A percentile compares a stretch with the other conserved stretches of the same genome.
Evolutionary conservation across 2,888 invertebrate genomes (phyloP).

Genomic region (Orthosia cruda): DNA sequence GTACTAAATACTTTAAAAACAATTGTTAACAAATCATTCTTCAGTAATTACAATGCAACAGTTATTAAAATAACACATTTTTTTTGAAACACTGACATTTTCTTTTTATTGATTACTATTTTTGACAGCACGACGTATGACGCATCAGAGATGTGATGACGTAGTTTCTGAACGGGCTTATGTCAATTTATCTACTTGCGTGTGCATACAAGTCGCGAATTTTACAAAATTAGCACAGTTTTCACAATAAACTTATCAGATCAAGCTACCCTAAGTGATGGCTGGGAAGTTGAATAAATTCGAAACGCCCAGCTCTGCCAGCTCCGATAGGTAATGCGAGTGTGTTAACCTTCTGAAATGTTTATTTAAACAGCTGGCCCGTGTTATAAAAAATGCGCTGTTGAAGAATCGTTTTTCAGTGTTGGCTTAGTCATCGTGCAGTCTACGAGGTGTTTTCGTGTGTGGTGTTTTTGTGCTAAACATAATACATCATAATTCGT

Average conservation of each 20-base stretch:
- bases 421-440: conserved; percentile 79
- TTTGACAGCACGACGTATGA: conserved; percentile 57
- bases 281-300: conserved; percentile 92
- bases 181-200: conserved; percentile 77
- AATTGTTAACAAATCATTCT: background rate
- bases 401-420: conserved; percentile 79
- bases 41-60: background rate
- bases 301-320: conserved; percentile 97
- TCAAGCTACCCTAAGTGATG: conserved; percentile 81
- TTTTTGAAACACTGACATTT: background rate
- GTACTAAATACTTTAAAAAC: background rate
- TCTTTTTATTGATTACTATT: conserved; percentile 44
- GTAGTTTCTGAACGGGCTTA: conserved; percentile 71
- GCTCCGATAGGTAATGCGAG: conserved; percentile 96
- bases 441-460: conserved; percentile 75
- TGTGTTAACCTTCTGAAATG: conserved; percentile 83
- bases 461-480: conserved; percentile 79
- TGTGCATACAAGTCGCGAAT: conserved; percentile 80
- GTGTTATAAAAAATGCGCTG: conserved; percentile 81
- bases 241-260: conserved; percentile 66
- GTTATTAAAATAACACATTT: background rate
- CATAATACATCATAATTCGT: conserved; percentile 68
- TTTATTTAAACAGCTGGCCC: conserved; percentile 90
- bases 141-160: conserved; percentile 40
- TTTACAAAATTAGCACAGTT: conserved; percentile 70